Evolutionary conservation across 1,140 invertebrate species (phyloP).

Genomic region (Galleria mellonella): DNA sequence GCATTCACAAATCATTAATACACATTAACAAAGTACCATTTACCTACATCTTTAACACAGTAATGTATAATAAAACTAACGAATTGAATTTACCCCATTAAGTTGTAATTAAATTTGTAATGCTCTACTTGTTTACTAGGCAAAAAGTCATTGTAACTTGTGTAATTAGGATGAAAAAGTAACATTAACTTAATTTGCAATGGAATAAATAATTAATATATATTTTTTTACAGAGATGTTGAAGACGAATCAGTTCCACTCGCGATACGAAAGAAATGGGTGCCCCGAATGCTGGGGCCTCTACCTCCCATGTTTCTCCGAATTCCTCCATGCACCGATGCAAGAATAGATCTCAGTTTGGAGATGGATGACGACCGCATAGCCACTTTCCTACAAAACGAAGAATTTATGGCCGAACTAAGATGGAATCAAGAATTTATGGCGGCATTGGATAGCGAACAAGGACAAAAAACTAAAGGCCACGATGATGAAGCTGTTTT

Average conservation of each 20-base stretch:
- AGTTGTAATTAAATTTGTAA: no score
- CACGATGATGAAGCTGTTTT: constrained; percentile 88
- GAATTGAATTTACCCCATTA: no score
- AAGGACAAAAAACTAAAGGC: constrained; percentile 70
- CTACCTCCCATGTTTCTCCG: constrained; percentile 88
- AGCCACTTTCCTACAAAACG: constrained; percentile 92
- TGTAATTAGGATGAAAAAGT: no score
- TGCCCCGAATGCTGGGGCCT: constrained; percentile 87
- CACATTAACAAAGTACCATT: no score
- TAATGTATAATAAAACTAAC: no score
- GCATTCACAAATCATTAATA: no score
- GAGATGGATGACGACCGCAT: constrained; percentile 84
- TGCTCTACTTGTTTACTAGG: no score
- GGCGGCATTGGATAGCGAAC: constrained; percentile 86
- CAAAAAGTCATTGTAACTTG: no score
- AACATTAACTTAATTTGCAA: no score
- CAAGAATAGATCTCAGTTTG: constrained; percentile 55
- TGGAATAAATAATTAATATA: no score
- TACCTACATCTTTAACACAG: no score
- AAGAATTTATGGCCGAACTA: constrained; percentile 93
- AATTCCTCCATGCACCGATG: constrained; percentile 69
- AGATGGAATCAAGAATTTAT: constrained; percentile 93
- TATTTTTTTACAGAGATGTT: constrained; percentile 43
- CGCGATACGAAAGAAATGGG: constrained; percentile 78
- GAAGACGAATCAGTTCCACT: constrained; percentile 58